Evolutionary conservation across 2,797 vertebrate genomes (phyloP), one percentile per base, ranked within the genome.

Genomic region (Ataeniobius toweri): DNA sequence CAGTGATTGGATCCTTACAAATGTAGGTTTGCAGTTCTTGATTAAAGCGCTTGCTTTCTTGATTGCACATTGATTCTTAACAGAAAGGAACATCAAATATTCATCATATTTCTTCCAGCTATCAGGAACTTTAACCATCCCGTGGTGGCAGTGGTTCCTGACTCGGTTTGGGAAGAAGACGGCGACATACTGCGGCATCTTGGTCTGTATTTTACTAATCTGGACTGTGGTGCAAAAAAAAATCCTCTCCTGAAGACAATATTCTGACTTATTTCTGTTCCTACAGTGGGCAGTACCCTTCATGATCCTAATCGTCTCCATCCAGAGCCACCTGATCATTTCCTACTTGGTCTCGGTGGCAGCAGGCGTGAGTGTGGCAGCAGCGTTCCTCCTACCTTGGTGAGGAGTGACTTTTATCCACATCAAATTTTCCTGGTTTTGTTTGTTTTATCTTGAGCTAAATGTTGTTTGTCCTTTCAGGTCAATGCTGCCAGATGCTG

Each of bases 121-220:
- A 16, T 98, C 98, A 0, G 98, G 96, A 73, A 94, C 97, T 1
- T n/a, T 99, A 61, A 96, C 96, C 80, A 97, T 99, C 76, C 98
- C 98, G 0, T 79, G 95, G 74, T 99, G 98, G 98, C 98, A 99
- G 84, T 98, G 97, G 97, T 98, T 99, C 89, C 94, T 99, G n/a
- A 96, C 94, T 0, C 95, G 91, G 0, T 99, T 96, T 83, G 98
- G 98, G 79, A 99, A 99, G 94, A 99, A 99, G 93, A 97, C 31
- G 0, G 97, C 98, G 0, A 96, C 96, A 56, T 98, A 98, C 28
- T 56, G 95, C 24, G 98, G 98, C 71, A 97, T 97, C 89, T 91
- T 94, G 20, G 98, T 99, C 82, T 96, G 97, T 93, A 76, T 59
- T 70, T 3, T 46, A 22, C 41, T 56, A 28, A 13, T 39, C 20